Percentiles rank a stretch among this genome's conserved stretches.
These are phyloP conservation scores for Archips crataeganus DNA, from an alignment of 2,888 invertebrate species.

Conservation along the genomic window DNA sequence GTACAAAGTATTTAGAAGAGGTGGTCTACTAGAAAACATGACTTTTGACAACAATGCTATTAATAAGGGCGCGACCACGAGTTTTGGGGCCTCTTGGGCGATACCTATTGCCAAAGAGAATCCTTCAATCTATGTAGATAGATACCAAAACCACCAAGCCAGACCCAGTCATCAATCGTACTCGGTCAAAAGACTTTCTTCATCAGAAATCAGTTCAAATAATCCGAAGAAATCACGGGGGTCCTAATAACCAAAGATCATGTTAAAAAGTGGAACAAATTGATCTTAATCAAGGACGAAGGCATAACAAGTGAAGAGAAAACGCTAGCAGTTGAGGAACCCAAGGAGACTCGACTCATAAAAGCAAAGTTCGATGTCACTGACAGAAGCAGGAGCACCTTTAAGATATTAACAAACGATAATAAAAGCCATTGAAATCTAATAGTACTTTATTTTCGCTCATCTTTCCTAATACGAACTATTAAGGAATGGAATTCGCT, in stretches of 20 bases:
- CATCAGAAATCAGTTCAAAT: background rate
- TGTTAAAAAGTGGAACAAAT: background rate
- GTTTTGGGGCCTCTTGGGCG: background rate
- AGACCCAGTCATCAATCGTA: background rate
- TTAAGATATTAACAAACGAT: background rate
- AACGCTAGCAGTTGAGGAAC: background rate
- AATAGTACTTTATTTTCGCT: too few relatives aligned
- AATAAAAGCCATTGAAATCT: too few relatives aligned
- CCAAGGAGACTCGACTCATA: background rate
- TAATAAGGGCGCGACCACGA: background rate
- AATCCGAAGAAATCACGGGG: background rate
- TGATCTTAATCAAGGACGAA: background rate
- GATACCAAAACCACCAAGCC: background rate
- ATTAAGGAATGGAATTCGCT: too few relatives aligned
- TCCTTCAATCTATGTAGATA: background rate
- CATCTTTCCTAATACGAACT: too few relatives aligned
- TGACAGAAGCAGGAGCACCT: background rate
- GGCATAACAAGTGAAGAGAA: background rate
- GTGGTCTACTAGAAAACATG: background rate
- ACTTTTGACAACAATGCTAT: background rate
- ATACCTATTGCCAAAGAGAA: background rate
- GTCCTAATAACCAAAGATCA: background rate
- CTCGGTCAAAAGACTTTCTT: background rate
- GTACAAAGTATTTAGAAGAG: background rate
- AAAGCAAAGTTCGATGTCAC: background rate